Percentiles rank a stretch among this genome's conserved stretches.
These are phyloP conservation scores for Sclerurus mexicanus DNA, from an alignment of 2,113 vertebrate species.

Conservation along the genomic window DNA sequence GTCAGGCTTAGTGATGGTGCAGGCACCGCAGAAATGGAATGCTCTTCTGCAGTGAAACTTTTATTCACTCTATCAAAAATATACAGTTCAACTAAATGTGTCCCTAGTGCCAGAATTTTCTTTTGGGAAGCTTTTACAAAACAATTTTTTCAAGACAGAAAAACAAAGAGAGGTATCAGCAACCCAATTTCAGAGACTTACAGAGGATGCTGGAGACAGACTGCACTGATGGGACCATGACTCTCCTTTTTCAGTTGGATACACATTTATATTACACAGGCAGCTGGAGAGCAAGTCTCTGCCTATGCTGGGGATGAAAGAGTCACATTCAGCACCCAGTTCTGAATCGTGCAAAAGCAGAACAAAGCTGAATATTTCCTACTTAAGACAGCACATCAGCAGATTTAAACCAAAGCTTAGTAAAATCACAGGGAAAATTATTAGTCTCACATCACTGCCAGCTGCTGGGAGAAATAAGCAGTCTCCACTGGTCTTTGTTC, in stretches of 20 bases:
- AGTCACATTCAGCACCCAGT: background rate
- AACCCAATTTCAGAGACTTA: background rate
- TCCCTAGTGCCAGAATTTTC: background rate
- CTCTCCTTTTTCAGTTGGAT: background rate
- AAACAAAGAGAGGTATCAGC: background rate
- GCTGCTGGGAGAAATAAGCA: background rate
- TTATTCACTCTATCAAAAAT: background rate
- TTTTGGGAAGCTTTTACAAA: background rate
- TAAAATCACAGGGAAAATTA: background rate
- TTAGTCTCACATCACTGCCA: background rate
- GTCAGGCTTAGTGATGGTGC: background rate
- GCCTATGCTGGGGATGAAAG: background rate
- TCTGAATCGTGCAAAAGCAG: background rate
- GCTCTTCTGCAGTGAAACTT: background rate
- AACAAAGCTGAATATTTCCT: background rate
- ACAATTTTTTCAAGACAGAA: background rate
- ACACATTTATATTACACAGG: background rate
- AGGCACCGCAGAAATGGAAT: background rate
- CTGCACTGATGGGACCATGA: background rate
- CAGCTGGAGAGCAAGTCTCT: background rate
- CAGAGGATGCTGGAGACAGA: background rate
- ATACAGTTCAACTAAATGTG: background rate
- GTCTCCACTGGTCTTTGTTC: background rate
- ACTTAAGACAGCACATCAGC: background rate
- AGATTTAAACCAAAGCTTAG: background rate